Evolutionary conservation across 2,113 vertebrate genomes (phyloP).

Genomic region (Pseudorectes ferrugineus): DNA sequence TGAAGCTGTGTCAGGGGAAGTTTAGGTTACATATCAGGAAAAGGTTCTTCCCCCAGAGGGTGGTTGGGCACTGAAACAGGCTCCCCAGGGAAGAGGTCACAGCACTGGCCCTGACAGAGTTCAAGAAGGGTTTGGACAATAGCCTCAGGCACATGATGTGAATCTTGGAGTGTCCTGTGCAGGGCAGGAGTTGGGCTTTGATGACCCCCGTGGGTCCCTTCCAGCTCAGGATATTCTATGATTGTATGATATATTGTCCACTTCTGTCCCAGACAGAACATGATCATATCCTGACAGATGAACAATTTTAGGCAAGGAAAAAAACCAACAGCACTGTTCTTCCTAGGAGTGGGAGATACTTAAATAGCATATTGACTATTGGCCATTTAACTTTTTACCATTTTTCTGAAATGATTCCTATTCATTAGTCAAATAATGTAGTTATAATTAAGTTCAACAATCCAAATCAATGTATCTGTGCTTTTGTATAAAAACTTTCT

Average conservation of each 20-base stretch:
- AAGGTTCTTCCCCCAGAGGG: neutral
- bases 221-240: neutral
- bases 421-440: neutral
- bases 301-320: neutral
- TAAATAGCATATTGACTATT: neutral
- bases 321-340: neutral
- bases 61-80: neutral
- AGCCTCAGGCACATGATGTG: neutral
- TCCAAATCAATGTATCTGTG: neutral
- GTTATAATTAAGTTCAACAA: neutral
- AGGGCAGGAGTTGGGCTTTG: neutral
- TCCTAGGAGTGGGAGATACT: neutral
- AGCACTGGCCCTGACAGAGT: neutral
- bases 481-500: neutral
- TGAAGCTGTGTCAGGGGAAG: neutral
- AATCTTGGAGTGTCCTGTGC: neutral
- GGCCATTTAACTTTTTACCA: neutral
- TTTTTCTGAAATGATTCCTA: neutral
- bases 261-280: neutral
- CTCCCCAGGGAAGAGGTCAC: neutral
- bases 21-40: neutral
- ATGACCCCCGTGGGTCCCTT: neutral
- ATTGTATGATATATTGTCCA: neutral
- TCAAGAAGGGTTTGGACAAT: neutral
- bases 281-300: neutral